phyloP scores from a whole-genome alignment of 2,113 vertebrate genomes.

The Willisornis vidua region DNA sequence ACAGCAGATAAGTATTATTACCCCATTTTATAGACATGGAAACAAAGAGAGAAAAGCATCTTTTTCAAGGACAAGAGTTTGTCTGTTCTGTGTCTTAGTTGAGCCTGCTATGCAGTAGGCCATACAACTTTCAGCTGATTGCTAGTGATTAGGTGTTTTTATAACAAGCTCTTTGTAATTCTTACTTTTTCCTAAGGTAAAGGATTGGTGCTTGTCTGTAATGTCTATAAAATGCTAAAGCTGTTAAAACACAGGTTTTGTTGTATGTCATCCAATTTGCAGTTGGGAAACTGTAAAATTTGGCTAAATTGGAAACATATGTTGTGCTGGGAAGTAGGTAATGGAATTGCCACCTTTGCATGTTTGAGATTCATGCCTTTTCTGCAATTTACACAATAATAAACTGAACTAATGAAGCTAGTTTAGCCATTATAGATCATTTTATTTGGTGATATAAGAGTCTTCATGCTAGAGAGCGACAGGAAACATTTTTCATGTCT shows the following conservation, averaged over 20 bases:
- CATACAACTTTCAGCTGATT: neutral
- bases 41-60: neutral
- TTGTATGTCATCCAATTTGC: slow-evolving; percentile 62
- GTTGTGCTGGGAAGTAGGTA: slow-evolving; percentile 6
- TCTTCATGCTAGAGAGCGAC: neutral
- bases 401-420: slow-evolving; percentile 3
- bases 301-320: slow-evolving; percentile 48
- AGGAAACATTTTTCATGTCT: neutral
- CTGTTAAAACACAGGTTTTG: slow-evolving; percentile 63
- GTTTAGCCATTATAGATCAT: neutral
- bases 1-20: neutral
- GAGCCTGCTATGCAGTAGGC: neutral
- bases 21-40: neutral
- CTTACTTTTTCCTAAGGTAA: slow-evolving; percentile 48
- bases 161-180: slow-evolving; percentile 28
- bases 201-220: neutral
- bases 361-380: neutral
- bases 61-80: neutral
- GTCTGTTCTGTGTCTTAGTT: neutral
- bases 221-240: slow-evolving; percentile 53
- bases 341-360: slow-evolving; percentile 22
- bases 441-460: slow-evolving; percentile 13
- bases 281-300: slow-evolving; percentile 46
- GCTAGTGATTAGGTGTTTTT: slow-evolving; percentile 45
- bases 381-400: slow-evolving; percentile 15